Conservation (phyloP, 1,140 invertebrate species). For the Drosophila rufa region DNA sequence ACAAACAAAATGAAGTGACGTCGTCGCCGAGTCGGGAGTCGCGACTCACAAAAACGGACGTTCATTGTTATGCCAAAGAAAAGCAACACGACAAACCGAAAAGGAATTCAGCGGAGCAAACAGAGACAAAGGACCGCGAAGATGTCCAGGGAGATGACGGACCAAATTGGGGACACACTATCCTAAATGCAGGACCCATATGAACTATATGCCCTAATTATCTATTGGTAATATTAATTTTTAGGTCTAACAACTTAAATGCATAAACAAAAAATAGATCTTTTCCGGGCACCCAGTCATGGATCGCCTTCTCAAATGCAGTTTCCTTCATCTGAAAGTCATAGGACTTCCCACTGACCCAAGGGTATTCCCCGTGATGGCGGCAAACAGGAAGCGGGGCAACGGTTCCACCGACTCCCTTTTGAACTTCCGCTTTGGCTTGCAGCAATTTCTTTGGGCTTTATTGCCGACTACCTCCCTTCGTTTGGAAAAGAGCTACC, state of each 20-base stretch:
- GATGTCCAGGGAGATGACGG: slow-evolving; percentile 1
- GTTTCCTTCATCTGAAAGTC: neutral
- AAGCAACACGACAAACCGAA: slow-evolving; percentile 69
- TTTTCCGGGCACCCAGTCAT: no score
- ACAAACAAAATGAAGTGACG: slow-evolving; percentile 82
- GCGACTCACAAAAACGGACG: slow-evolving; percentile 66
- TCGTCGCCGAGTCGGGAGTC: slow-evolving; percentile 57
- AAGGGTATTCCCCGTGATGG: slow-evolving; percentile 48
- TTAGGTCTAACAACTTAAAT: no score
- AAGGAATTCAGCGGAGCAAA: slow-evolving; percentile 43
- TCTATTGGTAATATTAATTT: no score
- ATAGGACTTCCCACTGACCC: neutral
- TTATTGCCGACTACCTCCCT: slow-evolving; percentile 55
- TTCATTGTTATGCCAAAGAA: slow-evolving; percentile 81
- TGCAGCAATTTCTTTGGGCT: slow-evolving; percentile 81
- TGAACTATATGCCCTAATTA: neutral
- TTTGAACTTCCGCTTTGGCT: slow-evolving; percentile 79
- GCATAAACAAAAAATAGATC: no score
- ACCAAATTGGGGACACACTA: slow-evolving; percentile 21
- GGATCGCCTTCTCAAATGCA: neutral
- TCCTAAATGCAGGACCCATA: neutral
- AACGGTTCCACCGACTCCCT: slow-evolving; percentile 75
- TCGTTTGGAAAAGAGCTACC: neutral
- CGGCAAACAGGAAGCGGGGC: slow-evolving; percentile 70
- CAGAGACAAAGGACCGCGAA: slow-evolving; percentile 35